Evolutionary conservation across 2,113 vertebrate species (phyloP), one percentile per base, ranked within the genome.

Genomic region (Apeltes quadracus): DNA sequence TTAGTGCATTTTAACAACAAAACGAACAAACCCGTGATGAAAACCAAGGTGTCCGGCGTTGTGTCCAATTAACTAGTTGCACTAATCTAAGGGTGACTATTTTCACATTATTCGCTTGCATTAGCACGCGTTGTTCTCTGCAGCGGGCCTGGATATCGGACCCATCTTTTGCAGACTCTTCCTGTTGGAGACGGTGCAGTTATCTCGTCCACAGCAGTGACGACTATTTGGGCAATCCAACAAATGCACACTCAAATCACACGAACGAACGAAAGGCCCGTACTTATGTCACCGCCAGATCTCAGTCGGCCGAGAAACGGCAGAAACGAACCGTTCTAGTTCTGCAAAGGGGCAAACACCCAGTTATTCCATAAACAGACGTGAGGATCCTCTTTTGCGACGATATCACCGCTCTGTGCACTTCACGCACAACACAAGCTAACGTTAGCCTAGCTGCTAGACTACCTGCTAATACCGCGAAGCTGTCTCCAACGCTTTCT

Each of bases 351-450:
- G 6, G 1, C 39, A 48, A 53, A 75, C 11, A 43, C 22, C 27
- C 2, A 18, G 32, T 61, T 66, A 8, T 15, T 43, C 4, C 9
- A 3, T 14, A 8, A 29, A 61, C 3, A 15, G 18, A 34, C 15
- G 0, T 4, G 14, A 51, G 22, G 5, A 1, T 53, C 4, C 18
- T 25, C 23, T 8, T 22, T 25, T 1, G 2, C 16, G 3, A 27
- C 34, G 4, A 34, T 27, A 70, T 83, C 81, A 84, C 87, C 82
- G 69, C 84, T 86, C 46, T 39, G 46, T 56, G 36, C 18, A 55
- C 78, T 74, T 78, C 23, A n/a, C 32, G 43, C n/a, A n/a, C n/a
- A n/a, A n/a, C n/a, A n/a, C 29, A 41, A 25, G 81, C 79, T 82
- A 69, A 8, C 56, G 53, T 54, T 58, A 58, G 59, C 22, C 46